phyloP scores from a whole-genome alignment of 2,797 vertebrate species.

The Petrocephalus sullivani region DNA sequence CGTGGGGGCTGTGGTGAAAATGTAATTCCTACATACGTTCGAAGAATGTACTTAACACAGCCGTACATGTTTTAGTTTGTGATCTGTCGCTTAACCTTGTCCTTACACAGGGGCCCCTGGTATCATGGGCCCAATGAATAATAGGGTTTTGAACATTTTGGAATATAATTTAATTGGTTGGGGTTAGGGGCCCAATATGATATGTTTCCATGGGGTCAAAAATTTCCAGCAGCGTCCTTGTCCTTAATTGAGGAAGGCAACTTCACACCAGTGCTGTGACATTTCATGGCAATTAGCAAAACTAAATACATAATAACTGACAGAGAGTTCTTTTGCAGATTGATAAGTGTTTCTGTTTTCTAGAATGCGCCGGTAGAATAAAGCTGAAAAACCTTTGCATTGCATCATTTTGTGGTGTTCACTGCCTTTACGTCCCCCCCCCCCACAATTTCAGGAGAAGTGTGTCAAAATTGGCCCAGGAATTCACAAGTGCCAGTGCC shows the following conservation, averaged over 20 bases:
- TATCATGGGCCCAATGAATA: not conserved
- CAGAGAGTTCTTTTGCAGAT: not conserved
- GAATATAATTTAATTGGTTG: not conserved
- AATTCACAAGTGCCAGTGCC: slow-evolving; percentile 69
- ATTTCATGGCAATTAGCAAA: not conserved
- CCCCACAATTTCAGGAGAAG: slow-evolving; percentile 68
- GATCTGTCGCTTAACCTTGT: not conserved
- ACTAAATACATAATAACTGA: not conserved
- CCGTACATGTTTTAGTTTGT: not conserved
- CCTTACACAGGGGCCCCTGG: not conserved
- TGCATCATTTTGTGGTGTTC: not conserved
- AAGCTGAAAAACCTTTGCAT: not conserved
- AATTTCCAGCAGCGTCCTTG: not conserved
- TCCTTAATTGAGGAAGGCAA: not conserved
- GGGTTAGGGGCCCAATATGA: not conserved
- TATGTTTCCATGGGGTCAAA: not conserved
- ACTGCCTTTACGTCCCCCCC: not conserved
- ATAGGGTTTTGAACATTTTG: not conserved
- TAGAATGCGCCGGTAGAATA: not conserved
- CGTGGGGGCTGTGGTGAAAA: slow-evolving; percentile 69
- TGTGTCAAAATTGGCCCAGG: slow-evolving; percentile 65
- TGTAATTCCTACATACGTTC: slow-evolving; percentile 46
- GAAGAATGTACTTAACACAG: not conserved
- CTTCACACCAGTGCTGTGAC: not conserved
- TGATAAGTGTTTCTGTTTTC: not conserved